Evolutionary conservation across 1,140 invertebrate species (phyloP), one percentile per base, ranked within the genome.

Genomic region (Bombus cullumanus): DNA sequence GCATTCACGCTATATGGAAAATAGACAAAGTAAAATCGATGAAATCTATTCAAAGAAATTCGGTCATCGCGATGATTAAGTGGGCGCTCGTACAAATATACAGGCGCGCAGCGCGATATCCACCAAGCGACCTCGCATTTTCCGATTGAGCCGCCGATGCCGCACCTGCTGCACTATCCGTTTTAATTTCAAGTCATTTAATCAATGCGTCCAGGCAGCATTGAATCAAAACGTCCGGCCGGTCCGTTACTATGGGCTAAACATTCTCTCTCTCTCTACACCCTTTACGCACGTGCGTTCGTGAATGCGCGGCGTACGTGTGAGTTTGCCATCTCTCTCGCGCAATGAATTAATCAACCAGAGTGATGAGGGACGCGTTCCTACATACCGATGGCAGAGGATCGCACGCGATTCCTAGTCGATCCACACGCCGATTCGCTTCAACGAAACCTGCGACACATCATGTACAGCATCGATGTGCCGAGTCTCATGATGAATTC

Each of bases 121-220:
- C 85, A 41, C 71, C 59, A n/a, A 47, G 66, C 79, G 47, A 15
- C 34, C 68, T 62, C 62, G 39, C 78, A 43, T 57, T 73, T 77
- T 28, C 68, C 59, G 77, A 81, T 77, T 76, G 68, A 57, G 57
- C 43, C 88, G 64, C 28, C 43, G 1, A 9, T 25, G 59, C 76
- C 66, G 74, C 88, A 89, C 89, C 88, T 90, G 88, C 84, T 66
- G 80, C 80, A 57, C 89, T 87, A 87, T 90, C 88, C 86, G 83
- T 91, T 91, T 92, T 89, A 88, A 92, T 89, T 91, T 78, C 57
- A 90, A 92, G 91, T 92, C 89, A 88, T 92, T 93, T 91, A 92
- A 91, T 92, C 88, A 92, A 92, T 89, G 81, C 90, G 81, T 78
- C 81, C 79, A 80, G 85, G 78, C 83, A 68, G 88, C 86, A 89